Evolutionary conservation across 2,797 vertebrate genomes (phyloP).

Genomic region (Cirrhinus molitorella): DNA sequence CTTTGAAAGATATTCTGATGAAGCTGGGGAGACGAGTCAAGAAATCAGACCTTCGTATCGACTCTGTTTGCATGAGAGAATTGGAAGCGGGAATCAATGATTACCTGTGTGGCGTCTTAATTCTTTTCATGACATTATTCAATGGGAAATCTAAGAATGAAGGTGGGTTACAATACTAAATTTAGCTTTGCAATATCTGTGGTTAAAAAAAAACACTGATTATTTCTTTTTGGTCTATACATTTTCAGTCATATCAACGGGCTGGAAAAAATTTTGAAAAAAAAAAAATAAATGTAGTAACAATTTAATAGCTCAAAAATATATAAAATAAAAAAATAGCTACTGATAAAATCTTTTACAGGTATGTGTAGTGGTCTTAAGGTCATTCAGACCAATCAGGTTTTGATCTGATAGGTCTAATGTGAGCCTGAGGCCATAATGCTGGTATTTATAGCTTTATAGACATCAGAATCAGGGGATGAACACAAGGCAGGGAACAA

Average conservation of each 20-base stretch:
- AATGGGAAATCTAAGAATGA: constrained; percentile 7
- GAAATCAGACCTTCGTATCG: constrained; percentile 30
- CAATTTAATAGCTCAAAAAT: background rate
- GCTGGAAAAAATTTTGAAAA: background rate
- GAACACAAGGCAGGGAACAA: constrained; percentile 19
- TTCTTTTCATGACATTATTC: constrained; percentile 33
- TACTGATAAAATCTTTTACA: background rate
- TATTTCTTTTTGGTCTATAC: background rate
- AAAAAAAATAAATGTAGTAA: background rate
- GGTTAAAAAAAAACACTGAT: constrained; percentile 3
- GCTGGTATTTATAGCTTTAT: constrained; percentile 28
- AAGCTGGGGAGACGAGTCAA: constrained; percentile 20
- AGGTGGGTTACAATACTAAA: background rate
- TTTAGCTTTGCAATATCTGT: background rate
- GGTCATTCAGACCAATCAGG: constrained; percentile 21
- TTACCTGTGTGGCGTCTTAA: constrained; percentile 43
- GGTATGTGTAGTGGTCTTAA: background rate
- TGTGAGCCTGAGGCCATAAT: constrained; percentile 15
- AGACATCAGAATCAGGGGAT: constrained; percentile 3
- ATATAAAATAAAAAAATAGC: background rate
- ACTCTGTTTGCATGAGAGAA: constrained; percentile 43
- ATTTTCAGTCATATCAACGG: background rate
- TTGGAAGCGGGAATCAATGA: constrained; percentile 47
- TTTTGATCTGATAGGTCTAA: constrained; percentile 4
- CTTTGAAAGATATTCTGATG: constrained; percentile 37